phyloP scores from a whole-genome alignment of 2,113 vertebrate species.

The Lepus timidus region DNA sequence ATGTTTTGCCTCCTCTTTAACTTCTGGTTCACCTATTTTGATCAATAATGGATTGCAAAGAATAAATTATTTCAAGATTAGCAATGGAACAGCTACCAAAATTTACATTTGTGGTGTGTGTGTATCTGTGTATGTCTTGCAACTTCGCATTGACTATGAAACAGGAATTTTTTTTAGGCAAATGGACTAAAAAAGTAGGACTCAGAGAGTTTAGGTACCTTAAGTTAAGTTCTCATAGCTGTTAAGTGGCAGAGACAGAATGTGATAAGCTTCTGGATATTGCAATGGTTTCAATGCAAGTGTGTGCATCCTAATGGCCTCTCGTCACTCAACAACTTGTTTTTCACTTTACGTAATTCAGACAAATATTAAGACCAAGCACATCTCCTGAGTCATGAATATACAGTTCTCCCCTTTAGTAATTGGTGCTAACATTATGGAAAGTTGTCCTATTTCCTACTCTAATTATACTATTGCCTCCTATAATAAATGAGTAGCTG shows the following conservation, averaged over 20 bases:
- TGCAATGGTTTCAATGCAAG: background rate
- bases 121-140: background rate
- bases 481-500: background rate
- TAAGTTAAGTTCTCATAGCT: background rate
- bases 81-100: background rate
- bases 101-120: background rate
- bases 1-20: background rate
- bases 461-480: background rate
- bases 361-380: background rate
- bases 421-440: background rate
- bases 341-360: background rate
- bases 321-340: background rate
- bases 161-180: background rate
- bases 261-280: fast-evolving
- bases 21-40: background rate
- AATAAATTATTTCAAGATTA: background rate
- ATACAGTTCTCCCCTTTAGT: background rate
- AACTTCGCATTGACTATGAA: background rate
- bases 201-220: background rate
- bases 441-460: no score
- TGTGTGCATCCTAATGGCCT: background rate
- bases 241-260: background rate
- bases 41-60: background rate
- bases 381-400: background rate
- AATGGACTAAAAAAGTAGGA: background rate